A percentile compares a stretch with the other conserved stretches of the same genome.
Evolutionary conservation across 2,888 invertebrate genomes (phyloP).

Genomic region (Graphium colonna): DNA sequence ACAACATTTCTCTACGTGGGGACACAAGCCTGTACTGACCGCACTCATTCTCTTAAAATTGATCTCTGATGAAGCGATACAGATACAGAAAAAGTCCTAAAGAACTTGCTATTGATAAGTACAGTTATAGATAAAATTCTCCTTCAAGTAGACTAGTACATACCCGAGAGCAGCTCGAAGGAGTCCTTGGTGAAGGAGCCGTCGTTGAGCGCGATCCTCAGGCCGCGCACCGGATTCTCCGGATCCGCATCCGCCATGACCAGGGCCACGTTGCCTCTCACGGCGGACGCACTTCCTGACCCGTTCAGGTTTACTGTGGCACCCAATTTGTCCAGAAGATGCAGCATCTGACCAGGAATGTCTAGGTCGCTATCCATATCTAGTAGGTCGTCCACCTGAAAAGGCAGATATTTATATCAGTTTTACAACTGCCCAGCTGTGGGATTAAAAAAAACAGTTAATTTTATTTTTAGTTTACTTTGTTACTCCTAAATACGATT

Average conservation of each 20-base stretch:
- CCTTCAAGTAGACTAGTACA: slow-evolving; percentile 22
- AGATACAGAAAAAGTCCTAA: too few relatives aligned
- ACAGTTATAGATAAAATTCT: too few relatives aligned
- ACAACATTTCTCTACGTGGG: too few relatives aligned
- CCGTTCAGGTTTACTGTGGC: slow-evolving; percentile 50
- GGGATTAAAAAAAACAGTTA: too few relatives aligned
- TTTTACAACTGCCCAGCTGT: too few relatives aligned
- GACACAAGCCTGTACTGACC: too few relatives aligned
- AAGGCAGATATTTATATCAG: too few relatives aligned
- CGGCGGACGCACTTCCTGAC: slow-evolving; percentile 35
- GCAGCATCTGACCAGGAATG: slow-evolving; percentile 56
- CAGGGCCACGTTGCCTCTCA: slow-evolving; percentile 58
- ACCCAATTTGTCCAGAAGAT: slow-evolving; percentile 57
- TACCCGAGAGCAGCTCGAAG: slow-evolving; percentile 59
- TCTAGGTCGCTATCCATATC: slow-evolving; percentile 41
- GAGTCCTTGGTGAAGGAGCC: slow-evolving; percentile 47
- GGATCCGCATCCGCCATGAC: slow-evolving; percentile 55
- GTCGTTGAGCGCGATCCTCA: slow-evolving; percentile 49
- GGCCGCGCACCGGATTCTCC: slow-evolving; percentile 47
- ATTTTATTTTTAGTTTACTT: too few relatives aligned
- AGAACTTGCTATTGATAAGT: too few relatives aligned
- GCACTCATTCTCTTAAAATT: too few relatives aligned
- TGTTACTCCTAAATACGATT: too few relatives aligned
- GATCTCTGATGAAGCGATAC: too few relatives aligned
- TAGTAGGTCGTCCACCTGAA: slow-evolving; percentile 58